Conservation (phyloP, 53 echinoderm and acorn worm species). For the Luidia sarsii region DNA sequence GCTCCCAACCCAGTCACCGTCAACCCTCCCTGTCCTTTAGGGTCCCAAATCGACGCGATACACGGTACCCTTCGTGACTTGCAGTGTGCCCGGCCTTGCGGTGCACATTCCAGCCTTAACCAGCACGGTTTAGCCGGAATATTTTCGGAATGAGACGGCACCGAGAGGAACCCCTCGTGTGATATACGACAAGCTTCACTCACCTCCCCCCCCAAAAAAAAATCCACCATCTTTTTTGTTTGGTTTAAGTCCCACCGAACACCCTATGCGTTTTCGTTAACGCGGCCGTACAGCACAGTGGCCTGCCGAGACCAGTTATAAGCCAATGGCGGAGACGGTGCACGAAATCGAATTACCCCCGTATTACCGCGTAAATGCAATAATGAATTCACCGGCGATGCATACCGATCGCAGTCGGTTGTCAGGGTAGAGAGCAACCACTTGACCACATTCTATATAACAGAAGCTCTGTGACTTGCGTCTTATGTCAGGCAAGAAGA, state of each 20-base stretch:
- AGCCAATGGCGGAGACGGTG: background rate
- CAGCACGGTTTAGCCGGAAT: conserved; percentile 9
- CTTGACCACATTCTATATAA: background rate
- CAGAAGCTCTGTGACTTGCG: too few species aligned
- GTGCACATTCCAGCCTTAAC: background rate
- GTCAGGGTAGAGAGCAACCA: background rate
- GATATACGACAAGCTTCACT: too few species aligned
- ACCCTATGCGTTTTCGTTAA: background rate
- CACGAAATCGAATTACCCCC: conserved; percentile 38
- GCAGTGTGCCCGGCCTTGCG: background rate
- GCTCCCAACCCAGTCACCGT: too few species aligned
- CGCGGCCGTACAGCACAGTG: too few species aligned
- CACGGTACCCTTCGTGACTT: too few species aligned
- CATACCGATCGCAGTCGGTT: conserved; percentile 27
- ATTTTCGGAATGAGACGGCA: conserved; percentile 14
- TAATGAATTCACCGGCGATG: conserved; percentile 36
- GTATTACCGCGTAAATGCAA: conserved; percentile 14
- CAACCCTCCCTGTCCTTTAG: too few species aligned
- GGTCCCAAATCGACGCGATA: too few species aligned
- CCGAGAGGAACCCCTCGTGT: too few species aligned
- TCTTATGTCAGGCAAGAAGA: too few species aligned
- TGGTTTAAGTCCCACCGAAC: background rate
- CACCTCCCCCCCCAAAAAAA: too few species aligned
- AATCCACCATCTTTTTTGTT: too few species aligned
- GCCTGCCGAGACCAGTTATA: background rate